Percentiles rank a stretch among this genome's conserved stretches.
phyloP scores from a whole-genome alignment of 2,113 vertebrate genomes.

The Genyomyrus donnyi region DNA sequence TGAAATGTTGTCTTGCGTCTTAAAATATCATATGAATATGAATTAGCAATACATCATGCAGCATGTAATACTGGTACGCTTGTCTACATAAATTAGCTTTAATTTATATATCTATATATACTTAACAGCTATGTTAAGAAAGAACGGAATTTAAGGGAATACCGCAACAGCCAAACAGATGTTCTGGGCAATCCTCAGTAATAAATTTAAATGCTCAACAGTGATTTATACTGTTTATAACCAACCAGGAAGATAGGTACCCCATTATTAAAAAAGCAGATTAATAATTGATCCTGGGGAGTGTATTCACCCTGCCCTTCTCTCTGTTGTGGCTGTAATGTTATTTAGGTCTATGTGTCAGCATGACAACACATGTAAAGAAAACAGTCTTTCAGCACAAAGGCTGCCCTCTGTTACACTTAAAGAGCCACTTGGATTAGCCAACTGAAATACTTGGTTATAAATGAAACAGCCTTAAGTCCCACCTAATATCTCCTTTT shows the following conservation, averaged over 20 bases:
- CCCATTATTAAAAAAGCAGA: neutral
- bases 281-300: neutral
- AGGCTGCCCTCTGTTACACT: neutral
- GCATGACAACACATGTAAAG: neutral
- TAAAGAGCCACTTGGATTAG: neutral
- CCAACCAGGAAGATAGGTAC: neutral
- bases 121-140: neutral
- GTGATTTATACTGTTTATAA: constrained; percentile 4
- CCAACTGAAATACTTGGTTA: neutral
- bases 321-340: neutral
- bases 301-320: neutral
- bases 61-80: neutral
- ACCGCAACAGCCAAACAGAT: neutral
- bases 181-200: neutral
- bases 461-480: neutral
- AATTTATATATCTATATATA: neutral
- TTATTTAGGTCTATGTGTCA: neutral
- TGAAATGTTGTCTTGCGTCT: neutral
- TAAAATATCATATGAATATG: neutral
- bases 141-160: neutral
- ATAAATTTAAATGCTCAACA: neutral
- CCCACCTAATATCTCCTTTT: neutral
- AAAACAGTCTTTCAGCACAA: neutral
- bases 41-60: neutral
- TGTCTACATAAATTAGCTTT: neutral